phyloP scores from a whole-genome alignment of 2,797 vertebrate genomes.

The Varecia variegata region DNA sequence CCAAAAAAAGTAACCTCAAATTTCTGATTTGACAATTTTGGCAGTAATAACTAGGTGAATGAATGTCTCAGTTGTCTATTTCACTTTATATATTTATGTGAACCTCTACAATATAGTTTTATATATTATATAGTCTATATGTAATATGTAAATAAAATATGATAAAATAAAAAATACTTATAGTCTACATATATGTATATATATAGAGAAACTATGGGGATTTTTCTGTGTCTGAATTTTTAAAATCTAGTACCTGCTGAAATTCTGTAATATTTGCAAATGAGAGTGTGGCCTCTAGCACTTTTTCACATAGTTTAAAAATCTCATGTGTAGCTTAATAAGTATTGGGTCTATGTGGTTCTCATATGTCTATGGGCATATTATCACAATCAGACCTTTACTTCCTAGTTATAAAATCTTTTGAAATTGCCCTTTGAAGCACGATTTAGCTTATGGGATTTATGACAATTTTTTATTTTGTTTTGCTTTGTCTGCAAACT shows the following conservation, averaged over 20 bases:
- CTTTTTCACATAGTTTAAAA: conserved; percentile 16
- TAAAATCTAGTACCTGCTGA: background rate
- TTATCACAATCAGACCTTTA: background rate
- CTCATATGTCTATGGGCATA: background rate
- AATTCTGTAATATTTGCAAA: conserved; percentile 24
- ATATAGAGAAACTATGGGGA: background rate
- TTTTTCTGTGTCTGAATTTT: background rate
- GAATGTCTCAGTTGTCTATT: background rate
- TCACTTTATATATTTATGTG: background rate
- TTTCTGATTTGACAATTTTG: background rate
- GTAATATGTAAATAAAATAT: background rate
- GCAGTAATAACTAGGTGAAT: background rate
- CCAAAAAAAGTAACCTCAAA: background rate
- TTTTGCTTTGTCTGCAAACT: background rate
- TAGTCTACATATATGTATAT: background rate
- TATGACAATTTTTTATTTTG: background rate
- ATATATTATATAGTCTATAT: background rate
- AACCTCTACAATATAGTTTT: background rate
- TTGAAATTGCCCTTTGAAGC: conserved; percentile 4
- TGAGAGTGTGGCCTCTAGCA: background rate
- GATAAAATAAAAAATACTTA: background rate
- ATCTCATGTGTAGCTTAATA: background rate
- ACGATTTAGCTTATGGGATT: background rate
- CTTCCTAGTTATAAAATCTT: background rate
- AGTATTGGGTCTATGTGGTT: background rate